phyloP scores from a whole-genome alignment of 2,797 vertebrate genomes.

The Gallinago solitaria region DNA sequence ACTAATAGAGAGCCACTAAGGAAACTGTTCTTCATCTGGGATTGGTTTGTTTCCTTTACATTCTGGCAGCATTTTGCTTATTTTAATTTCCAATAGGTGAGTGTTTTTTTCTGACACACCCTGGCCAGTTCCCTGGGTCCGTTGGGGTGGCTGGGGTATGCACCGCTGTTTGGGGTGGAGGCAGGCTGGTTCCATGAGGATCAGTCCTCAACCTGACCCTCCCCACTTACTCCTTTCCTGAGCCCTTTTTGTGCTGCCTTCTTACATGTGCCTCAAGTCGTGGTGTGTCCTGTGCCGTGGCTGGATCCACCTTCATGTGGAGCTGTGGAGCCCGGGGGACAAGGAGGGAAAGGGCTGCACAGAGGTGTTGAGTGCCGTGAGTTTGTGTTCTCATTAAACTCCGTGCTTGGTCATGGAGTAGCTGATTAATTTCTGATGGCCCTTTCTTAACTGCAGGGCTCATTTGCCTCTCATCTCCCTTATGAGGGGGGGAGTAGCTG shows the following conservation, averaged over 20 bases:
- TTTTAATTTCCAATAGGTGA: background rate
- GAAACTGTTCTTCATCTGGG: background rate
- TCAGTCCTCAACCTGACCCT: background rate
- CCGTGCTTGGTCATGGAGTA: background rate
- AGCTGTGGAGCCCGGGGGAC: background rate
- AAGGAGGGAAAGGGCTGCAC: background rate
- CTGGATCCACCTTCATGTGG: background rate
- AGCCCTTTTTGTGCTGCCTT: background rate
- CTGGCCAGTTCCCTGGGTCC: background rate
- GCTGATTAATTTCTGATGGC: background rate
- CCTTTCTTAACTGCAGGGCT: background rate
- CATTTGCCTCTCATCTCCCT: background rate
- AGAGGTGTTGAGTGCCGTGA: background rate
- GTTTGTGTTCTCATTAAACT: background rate
- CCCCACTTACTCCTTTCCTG: background rate
- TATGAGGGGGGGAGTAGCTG: background rate
- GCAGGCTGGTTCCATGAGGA: background rate
- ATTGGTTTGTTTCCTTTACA: too few relatives aligned
- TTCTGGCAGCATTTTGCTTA: background rate
- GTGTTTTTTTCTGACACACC: background rate
- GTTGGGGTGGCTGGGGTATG: accelerated
- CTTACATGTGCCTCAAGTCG: accelerated
- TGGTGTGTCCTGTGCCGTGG: accelerated
- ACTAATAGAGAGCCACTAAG: background rate
- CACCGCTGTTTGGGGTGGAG: background rate